phyloP scores from a whole-genome alignment of 1,140 invertebrate species.

The Neuroterus valhalla region DNA sequence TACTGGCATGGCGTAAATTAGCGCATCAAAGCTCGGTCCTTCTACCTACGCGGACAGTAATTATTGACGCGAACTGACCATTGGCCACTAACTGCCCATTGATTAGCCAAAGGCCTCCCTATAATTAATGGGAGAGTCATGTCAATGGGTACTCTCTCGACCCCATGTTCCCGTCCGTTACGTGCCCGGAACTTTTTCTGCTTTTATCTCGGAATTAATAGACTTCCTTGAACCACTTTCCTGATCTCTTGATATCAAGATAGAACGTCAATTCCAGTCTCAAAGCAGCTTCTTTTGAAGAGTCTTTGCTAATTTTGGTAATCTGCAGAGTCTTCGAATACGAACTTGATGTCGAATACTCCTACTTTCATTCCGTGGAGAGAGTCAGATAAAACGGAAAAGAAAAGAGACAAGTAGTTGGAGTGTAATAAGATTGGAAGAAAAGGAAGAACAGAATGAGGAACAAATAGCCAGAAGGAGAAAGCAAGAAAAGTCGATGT shows the following conservation, averaged over 20 bases:
- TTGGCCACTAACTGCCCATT: conserved; percentile 71
- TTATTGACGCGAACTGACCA: conserved; percentile 68
- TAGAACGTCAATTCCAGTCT: no score
- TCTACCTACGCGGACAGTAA: conserved; percentile 63
- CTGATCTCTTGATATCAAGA: no score
- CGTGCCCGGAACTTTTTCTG: neutral
- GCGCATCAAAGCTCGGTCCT: conserved; percentile 66
- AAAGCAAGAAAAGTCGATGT: conserved; percentile 38
- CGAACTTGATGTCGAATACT: no score
- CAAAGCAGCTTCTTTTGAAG: no score
- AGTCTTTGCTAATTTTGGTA: no score
- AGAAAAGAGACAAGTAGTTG: neutral
- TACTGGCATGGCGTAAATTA: conserved; percentile 66
- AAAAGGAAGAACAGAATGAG: conserved; percentile 32
- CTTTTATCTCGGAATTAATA: no score
- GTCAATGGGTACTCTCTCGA: conserved; percentile 39
- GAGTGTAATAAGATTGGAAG: conserved; percentile 5
- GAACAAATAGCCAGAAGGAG: conserved; percentile 18
- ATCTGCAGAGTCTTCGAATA: no score
- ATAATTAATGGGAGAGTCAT: conserved; percentile 70
- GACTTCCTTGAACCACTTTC: no score
- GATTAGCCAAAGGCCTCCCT: conserved; percentile 68
- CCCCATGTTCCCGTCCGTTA: neutral
- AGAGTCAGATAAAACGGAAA: neutral
- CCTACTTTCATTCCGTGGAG: neutral